These are phyloP conservation scores for Dendrophyllia cribrosa DNA, from an alignment of 64 coral and sea anemone species.

Conservation along the genomic window DNA sequence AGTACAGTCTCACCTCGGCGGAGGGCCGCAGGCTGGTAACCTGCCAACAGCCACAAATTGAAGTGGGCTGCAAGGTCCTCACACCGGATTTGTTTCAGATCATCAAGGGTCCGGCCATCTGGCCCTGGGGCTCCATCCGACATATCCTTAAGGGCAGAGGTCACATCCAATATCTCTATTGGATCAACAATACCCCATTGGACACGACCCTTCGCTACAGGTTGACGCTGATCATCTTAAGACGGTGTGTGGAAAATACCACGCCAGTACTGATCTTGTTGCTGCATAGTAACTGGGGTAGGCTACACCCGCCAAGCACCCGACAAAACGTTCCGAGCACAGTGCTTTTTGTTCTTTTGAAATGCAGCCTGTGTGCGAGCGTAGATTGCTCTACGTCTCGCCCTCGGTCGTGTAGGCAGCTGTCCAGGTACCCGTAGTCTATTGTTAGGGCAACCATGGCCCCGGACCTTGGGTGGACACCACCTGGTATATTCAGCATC, in stretches of 20 bases:
- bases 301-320: neutral
- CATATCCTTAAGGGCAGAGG: neutral
- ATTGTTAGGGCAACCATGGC: no score
- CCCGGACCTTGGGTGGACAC: no score
- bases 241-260: neutral
- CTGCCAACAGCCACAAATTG: slow-evolving; percentile 8
- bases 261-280: neutral
- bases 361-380: neutral
- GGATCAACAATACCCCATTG: neutral
- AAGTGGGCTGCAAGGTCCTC: neutral
- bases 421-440: no score
- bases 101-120: neutral
- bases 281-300: neutral
- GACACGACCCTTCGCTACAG: neutral
- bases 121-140: neutral
- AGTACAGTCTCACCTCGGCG: neutral
- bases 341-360: neutral
- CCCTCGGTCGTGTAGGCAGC: neutral
- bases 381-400: neutral
- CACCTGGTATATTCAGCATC: no score
- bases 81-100: neutral
- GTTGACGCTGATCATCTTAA: neutral
- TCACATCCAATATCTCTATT: neutral
- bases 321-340: neutral
- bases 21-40: neutral